These are phyloP conservation scores for Drosophila nebulosa DNA, from an alignment of 1,140 invertebrate species.

Conservation along the genomic window DNA sequence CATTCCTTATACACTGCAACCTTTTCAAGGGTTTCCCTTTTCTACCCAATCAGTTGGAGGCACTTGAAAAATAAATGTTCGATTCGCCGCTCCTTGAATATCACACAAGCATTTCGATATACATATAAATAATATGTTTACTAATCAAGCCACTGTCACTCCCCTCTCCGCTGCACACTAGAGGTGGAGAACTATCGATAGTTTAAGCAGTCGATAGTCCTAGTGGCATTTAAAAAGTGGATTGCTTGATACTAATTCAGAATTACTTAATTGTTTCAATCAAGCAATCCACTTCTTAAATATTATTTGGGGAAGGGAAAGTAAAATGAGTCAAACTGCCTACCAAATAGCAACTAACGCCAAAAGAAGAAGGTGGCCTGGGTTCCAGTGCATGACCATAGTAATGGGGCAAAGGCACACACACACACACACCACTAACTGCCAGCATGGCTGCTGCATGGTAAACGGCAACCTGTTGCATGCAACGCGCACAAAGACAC, in stretches of 20 bases:
- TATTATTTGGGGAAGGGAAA: constrained; percentile 67
- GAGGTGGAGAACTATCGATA: too few relatives aligned
- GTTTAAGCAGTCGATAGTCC: too few relatives aligned
- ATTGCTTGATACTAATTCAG: too few relatives aligned
- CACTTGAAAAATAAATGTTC: constrained; percentile 44
- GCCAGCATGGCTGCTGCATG: too few relatives aligned
- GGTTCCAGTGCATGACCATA: not conserved
- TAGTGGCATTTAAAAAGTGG: too few relatives aligned
- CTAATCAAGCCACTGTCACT: constrained; percentile 36
- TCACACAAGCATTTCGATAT: constrained; percentile 26
- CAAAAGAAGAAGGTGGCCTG: constrained; percentile 47
- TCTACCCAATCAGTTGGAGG: constrained; percentile 1
- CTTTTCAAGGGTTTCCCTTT: constrained; percentile 19
- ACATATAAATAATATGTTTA: too few relatives aligned
- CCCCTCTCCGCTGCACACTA: constrained; percentile 72
- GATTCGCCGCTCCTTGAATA: constrained; percentile 54
- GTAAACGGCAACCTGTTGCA: constrained; percentile 64
- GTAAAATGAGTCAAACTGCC: constrained; percentile 74
- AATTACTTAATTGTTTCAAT: too few relatives aligned
- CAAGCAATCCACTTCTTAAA: constrained; percentile 70
- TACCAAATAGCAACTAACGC: constrained; percentile 54
- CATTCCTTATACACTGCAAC: not conserved
- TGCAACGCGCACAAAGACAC: constrained; percentile 16
- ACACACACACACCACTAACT: constrained; percentile 3
- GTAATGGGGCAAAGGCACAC: not conserved